These are phyloP conservation scores for Drosophila nigricruria DNA, from an alignment of 2,888 invertebrate genomes.

Conservation along the genomic window DNA sequence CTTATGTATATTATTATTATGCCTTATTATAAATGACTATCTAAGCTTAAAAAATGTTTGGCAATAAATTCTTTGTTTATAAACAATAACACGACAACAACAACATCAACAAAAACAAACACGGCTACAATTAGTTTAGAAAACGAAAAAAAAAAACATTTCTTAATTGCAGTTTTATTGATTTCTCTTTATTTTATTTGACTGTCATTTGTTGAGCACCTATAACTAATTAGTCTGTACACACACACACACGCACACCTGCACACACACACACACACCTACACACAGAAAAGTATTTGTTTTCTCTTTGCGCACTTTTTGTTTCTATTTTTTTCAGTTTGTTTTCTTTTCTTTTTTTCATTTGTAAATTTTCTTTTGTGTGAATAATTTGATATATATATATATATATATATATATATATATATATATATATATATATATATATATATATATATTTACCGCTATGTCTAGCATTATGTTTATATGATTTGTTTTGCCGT, in stretches of 20 bases:
- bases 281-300: slow-evolving; percentile 55
- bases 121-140: slow-evolving; percentile 29
- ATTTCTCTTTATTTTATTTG: slow-evolving; percentile 10
- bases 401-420: slow-evolving; percentile 33
- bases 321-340: slow-evolving; percentile 36
- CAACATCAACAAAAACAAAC: slow-evolving; percentile 36
- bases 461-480: slow-evolving; percentile 27
- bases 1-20: slow-evolving; percentile 78
- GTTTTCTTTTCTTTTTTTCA: slow-evolving; percentile 15
- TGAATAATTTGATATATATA: slow-evolving; percentile 29
- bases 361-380: slow-evolving; percentile 35
- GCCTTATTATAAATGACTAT: slow-evolving; percentile 71
- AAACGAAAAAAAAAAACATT: neutral
- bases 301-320: slow-evolving; percentile 61
- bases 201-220: slow-evolving; percentile 26
- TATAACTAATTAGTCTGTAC: slow-evolving; percentile 43
- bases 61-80: slow-evolving; percentile 66
- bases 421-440: slow-evolving; percentile 18
- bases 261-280: slow-evolving; percentile 16
- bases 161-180: slow-evolving; percentile 24
- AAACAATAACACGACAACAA: slow-evolving; percentile 43
- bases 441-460: slow-evolving; percentile 29
- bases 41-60: slow-evolving; percentile 71
- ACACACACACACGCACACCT: slow-evolving; percentile 6
- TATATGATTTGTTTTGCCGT: slow-evolving; percentile 35